Percentiles rank a stretch among this genome's conserved stretches.
These are phyloP conservation scores for Drosophila kurseongensis DNA, from an alignment of 1,140 invertebrate species.

Conservation along the genomic window DNA sequence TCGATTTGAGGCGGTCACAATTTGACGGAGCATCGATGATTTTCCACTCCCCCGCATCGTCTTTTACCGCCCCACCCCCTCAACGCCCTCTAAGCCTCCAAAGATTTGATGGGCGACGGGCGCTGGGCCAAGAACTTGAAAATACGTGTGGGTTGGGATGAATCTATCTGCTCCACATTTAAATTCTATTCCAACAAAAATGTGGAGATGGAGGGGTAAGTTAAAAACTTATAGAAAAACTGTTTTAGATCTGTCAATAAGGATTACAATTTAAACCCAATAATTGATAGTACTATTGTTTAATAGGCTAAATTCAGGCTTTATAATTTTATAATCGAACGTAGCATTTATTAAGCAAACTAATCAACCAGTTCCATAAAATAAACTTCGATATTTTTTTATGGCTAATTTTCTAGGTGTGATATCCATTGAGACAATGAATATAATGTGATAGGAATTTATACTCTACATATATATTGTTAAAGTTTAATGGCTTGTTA, in stretches of 20 bases:
- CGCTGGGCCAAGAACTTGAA: slow-evolving; percentile 79
- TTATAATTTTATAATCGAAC: too few species aligned
- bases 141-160: slow-evolving; percentile 36
- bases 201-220: not conserved
- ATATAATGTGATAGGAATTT: not conserved
- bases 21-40: slow-evolving; percentile 34
- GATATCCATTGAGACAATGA: not conserved
- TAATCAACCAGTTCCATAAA: too few species aligned
- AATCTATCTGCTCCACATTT: slow-evolving; percentile 32
- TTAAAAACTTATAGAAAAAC: not conserved
- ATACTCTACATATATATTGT: not conserved
- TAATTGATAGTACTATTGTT: too few species aligned
- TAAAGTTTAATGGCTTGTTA: not conserved
- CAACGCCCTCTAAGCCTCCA: not conserved
- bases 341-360: too few species aligned
- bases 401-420: not conserved
- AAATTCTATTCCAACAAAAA: not conserved
- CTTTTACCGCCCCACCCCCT: not conserved
- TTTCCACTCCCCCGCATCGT: slow-evolving; percentile 26
- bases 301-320: too few species aligned
- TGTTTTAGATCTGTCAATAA: too few species aligned
- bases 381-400: too few species aligned
- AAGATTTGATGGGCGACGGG: slow-evolving; percentile 55
- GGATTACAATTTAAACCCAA: too few species aligned
- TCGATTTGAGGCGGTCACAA: slow-evolving; percentile 43